Evolutionary conservation across 2,113 vertebrate species (phyloP).

Genomic region (Vireo altiloquus): DNA sequence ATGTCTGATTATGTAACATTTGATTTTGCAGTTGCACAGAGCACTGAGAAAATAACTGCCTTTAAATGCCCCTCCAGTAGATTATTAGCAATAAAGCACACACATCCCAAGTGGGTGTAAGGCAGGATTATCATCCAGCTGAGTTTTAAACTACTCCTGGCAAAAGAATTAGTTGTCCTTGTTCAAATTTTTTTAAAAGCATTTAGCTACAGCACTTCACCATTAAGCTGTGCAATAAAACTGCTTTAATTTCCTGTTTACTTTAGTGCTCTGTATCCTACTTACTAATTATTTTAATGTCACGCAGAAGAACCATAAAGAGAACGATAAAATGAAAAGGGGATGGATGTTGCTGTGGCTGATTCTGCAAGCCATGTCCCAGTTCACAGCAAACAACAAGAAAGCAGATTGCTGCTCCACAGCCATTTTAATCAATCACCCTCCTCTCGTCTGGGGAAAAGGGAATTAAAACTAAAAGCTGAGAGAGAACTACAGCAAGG

Average conservation of each 20-base stretch:
- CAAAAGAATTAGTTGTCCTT: constrained; percentile 11
- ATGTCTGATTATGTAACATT: constrained; percentile 10
- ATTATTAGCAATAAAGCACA: constrained; percentile 31
- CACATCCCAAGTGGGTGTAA: neutral
- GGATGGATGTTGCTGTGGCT: neutral
- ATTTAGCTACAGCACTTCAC: neutral
- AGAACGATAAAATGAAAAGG: constrained; percentile 18
- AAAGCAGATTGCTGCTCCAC: neutral
- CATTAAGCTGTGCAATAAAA: constrained; percentile 15
- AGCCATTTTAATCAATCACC: constrained; percentile 11
- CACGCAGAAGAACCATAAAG: constrained; percentile 26
- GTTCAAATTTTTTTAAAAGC: neutral
- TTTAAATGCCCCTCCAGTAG: neutral
- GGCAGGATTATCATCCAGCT: constrained; percentile 8
- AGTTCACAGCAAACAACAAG: neutral
- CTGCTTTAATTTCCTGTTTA: constrained; percentile 55
- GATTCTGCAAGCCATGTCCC: neutral
- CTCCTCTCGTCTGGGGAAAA: neutral
- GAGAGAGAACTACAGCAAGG: neutral
- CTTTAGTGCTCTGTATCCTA: neutral
- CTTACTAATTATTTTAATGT: constrained; percentile 58
- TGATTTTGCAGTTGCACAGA: neutral
- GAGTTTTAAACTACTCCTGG: constrained; percentile 31
- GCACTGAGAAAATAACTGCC: neutral
- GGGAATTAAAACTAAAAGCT: neutral